Evolutionary conservation across 2,113 vertebrate species (phyloP), one percentile per base, ranked within the genome.

Genomic region (Silurus meridionalis): DNA sequence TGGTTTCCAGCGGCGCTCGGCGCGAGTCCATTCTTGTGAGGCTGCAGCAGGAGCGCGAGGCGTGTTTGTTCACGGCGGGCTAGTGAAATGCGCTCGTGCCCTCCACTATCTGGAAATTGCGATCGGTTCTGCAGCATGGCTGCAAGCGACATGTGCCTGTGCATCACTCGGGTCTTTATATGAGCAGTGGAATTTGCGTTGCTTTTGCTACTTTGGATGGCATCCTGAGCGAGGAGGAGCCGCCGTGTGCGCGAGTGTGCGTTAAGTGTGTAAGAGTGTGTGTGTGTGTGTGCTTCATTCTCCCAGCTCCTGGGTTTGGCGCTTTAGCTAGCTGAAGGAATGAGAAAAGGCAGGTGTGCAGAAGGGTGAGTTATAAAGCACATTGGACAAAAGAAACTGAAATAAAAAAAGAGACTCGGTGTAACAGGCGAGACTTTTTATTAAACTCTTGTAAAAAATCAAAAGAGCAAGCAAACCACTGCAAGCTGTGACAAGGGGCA

Each of bases 11-110:
- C 94, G 94, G 95, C 93, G 72, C 91, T 92, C 90, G 90, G 91
- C 92, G 93, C 93, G 92, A 90, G 93, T 93, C 95, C 91, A 87
- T 92, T 93, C 94, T 93, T 94, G 93, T 91, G 90, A 92, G 90
- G 93, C 90, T 91, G 92, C 90, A 86, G 37, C 37, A 37, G 37
- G 91, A 90, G 91, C 87, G 46, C 82, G 80, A 79, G 78, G 79
- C 86, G 67, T 66, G 83, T 64, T 84, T 37, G 57, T 80, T 60
- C 64, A 74, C 67, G 48, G 83, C 77, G 83, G 50, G 84, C 11
- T 61, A 28, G 83, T 80, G 58, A 72, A 67, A 86, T 78, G 82
- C 78, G 84, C 88, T 86, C 89, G 87, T 87, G 83, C 23, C 89
- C 64, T 4, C 83, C 75, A 28, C 82, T 53, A 21, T 66, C 53